phyloP scores from a whole-genome alignment of 2,113 vertebrate genomes.

The Bubo blakistoni region DNA sequence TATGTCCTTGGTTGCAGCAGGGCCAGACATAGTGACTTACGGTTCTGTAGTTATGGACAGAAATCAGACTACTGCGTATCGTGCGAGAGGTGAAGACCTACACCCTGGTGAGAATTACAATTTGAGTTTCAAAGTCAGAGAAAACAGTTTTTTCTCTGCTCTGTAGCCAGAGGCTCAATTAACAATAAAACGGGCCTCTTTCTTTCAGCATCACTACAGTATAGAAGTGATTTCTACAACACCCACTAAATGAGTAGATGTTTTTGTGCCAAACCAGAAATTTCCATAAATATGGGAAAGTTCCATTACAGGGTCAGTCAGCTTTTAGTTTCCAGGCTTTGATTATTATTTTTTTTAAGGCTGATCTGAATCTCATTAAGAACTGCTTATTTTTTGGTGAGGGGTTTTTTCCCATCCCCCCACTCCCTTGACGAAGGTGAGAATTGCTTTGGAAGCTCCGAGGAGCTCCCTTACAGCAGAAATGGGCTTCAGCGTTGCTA shows the following conservation, averaged over 20 bases:
- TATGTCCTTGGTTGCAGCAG: neutral
- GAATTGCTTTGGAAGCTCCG: neutral
- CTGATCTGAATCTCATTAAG: neutral
- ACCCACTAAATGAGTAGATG: neutral
- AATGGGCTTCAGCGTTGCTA: neutral
- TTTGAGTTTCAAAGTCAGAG: neutral
- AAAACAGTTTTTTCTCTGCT: neutral
- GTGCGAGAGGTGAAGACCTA: neutral
- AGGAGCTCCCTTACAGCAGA: neutral
- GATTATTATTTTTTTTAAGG: neutral
- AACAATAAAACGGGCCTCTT: neutral
- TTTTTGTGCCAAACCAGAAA: neutral
- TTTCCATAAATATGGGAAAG: neutral
- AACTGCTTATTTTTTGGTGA: neutral
- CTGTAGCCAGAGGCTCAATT: neutral
- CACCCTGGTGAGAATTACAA: neutral
- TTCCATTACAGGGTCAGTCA: neutral
- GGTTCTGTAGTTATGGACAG: fast-evolving
- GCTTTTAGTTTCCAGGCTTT: neutral
- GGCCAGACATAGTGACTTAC: fast-evolving
- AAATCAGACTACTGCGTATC: fast-evolving
- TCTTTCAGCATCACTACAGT: neutral
- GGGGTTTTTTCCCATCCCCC: neutral
- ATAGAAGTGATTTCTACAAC: neutral
- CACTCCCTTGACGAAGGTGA: neutral